Conservation (phyloP, 2,113 vertebrate species). For the Macaca mulatta region DNA sequence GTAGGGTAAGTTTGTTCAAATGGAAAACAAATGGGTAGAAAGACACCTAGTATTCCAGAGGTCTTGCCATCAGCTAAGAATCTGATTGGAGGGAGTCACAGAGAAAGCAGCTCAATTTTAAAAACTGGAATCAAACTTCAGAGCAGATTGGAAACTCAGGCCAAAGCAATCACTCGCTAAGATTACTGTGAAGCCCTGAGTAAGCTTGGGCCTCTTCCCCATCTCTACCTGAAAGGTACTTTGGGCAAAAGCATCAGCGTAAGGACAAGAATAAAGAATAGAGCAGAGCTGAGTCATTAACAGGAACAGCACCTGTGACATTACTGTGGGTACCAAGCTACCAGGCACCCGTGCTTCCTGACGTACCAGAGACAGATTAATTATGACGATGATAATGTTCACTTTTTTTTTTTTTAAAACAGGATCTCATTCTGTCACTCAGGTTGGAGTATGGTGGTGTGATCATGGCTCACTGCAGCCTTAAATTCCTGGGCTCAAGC, state of each 20-base stretch:
- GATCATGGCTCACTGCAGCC: too few relatives aligned
- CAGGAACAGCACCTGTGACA: not conserved
- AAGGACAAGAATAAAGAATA: not conserved
- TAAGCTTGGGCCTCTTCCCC: not conserved
- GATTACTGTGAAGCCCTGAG: not conserved
- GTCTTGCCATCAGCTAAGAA: not conserved
- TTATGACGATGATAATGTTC: not conserved
- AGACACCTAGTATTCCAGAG: not conserved
- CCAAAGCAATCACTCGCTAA: not conserved
- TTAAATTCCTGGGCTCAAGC: too few relatives aligned
- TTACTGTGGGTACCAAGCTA: not conserved
- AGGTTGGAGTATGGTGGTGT: too few relatives aligned
- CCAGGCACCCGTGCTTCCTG: not conserved
- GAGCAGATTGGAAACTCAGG: not conserved
- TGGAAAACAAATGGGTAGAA: slow-evolving; percentile 8
- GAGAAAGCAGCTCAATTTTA: not conserved
- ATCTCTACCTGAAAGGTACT: not conserved
- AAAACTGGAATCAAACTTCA: not conserved
- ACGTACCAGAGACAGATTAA: not conserved
- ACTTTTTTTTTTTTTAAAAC: not conserved
- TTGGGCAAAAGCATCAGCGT: not conserved
- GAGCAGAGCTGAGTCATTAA: slow-evolving; percentile 5
- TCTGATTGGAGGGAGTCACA: not conserved
- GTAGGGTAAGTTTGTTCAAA: not conserved
- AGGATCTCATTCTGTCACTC: too few relatives aligned